These are phyloP conservation scores for Lysiphlebus fabarum DNA, from an alignment of 1,140 invertebrate species.

Conservation along the genomic window DNA sequence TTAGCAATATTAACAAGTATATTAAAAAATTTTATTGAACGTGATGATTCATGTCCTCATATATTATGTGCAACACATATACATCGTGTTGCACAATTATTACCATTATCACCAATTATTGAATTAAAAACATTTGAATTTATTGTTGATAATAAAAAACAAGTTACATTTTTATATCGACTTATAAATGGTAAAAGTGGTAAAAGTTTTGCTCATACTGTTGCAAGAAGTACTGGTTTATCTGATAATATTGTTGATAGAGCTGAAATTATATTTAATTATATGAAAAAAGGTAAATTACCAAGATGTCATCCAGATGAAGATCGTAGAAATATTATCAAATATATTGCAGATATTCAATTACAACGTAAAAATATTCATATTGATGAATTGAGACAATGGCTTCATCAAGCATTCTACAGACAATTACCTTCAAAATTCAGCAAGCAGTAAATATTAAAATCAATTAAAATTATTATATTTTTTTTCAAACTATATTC, in stretches of 20 bases:
- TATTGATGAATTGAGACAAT: constrained; percentile 27
- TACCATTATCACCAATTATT: constrained; percentile 53
- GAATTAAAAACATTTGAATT: constrained; percentile 43
- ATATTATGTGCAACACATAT: constrained; percentile 77
- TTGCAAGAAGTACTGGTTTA: constrained; percentile 32
- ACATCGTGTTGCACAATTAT: constrained; percentile 60
- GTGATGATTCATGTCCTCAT: constrained; percentile 64
- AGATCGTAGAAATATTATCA: constrained; percentile 17
- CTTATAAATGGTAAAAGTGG: constrained; percentile 28
- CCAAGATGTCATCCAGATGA: constrained; percentile 19
- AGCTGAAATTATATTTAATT: constrained; percentile 28
- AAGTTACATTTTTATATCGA: constrained; percentile 33
- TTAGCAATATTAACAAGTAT: constrained; percentile 66
- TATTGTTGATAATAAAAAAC: constrained; percentile 26
- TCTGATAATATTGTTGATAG: constrained; percentile 27
- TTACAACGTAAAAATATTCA: constrained; percentile 24
- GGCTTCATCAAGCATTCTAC: constrained; percentile 21
- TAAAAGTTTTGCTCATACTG: constrained; percentile 37
- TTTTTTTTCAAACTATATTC: too few species aligned
- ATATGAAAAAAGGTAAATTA: constrained; percentile 22
- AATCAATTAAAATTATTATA: too few species aligned
- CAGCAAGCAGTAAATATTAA: too few species aligned
- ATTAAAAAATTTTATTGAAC: constrained; percentile 63
- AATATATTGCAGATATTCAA: constrained; percentile 16
- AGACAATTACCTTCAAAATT: background rate